Evolutionary conservation across 2,113 vertebrate genomes (phyloP), one percentile per base, ranked within the genome.

Genomic region (Grammomys surdaster): DNA sequence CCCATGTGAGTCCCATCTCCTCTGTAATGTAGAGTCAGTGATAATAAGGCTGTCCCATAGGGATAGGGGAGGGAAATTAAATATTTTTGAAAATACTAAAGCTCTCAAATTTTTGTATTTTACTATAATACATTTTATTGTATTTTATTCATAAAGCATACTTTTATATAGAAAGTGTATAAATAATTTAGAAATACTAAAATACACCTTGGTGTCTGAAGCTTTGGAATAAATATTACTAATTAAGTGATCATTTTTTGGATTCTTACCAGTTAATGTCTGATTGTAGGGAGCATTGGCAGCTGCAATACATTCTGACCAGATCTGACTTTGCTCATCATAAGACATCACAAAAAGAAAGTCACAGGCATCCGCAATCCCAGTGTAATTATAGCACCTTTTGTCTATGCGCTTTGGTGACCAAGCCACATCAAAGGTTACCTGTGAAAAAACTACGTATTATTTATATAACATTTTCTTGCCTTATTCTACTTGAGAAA

Each of bases 281-380:
- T 99, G 98, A 95, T 97, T 96, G 90, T 99, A 98, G 40, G 99
- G 99, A 87, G 99, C 99, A 92, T 99, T 99, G 80, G 99, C 99
- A 98, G 98, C 99, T 48, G 99, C 99, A 95, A 99, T 97, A 96
- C 99, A 99, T 82, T 99, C 98, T 58, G 98, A 99, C 98, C 98
- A 98, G 95, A 99, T 98, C 97, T 99, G 99, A 98, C 99, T 99
- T 98, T 99, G 99, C 96, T 99, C 99, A 76, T 99, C 99, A 2
- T 99, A 99, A 6, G 99, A 99, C 99, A 99, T 99, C 90, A 99
- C 99, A 97, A 99, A 99, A 70, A 99, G 94, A 97, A 99, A 99
- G 98, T 99, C 99, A 90, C 99, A 99, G 91, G 99, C 99, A 56
- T 99, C 98, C 36, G 99, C 99, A 95, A 99, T 99, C 84, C 97